phyloP scores from a whole-genome alignment of 2,888 invertebrate genomes.

The Electrophaes corylata region DNA sequence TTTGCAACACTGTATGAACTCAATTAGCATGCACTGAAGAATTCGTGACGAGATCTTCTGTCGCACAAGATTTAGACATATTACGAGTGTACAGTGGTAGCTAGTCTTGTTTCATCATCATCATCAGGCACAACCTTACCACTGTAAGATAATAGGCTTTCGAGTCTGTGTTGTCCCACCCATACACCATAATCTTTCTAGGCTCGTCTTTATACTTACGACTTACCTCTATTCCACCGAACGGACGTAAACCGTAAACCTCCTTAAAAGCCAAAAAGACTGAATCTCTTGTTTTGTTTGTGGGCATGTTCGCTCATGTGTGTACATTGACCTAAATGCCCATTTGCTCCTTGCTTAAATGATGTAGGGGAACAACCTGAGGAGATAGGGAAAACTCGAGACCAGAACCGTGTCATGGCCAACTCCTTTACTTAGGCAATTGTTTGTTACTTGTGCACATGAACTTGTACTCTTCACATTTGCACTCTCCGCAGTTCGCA shows the following conservation, averaged over 20 bases:
- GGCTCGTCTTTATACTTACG: too few species aligned
- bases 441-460: neutral
- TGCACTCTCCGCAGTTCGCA: too few species aligned
- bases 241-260: neutral
- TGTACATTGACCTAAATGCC: slow-evolving; percentile 21
- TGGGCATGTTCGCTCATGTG: slow-evolving; percentile 9
- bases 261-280: slow-evolving; percentile 1
- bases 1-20: slow-evolving; percentile 65
- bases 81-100: neutral
- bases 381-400: slow-evolving; percentile 4
- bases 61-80: neutral
- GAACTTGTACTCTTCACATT: too few species aligned
- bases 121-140: neutral
- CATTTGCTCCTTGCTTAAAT: slow-evolving; percentile 12
- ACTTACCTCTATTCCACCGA: too few species aligned
- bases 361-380: slow-evolving; percentile 6
- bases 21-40: slow-evolving; percentile 63
- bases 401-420: neutral
- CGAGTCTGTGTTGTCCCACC: too few species aligned
- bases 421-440: neutral
- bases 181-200: too few species aligned
- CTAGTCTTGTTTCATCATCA: neutral
- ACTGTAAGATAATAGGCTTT: neutral
- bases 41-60: slow-evolving; percentile 61
- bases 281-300: slow-evolving; percentile 9